phyloP scores from a whole-genome alignment of 2,113 vertebrate genomes.

The Vulpes lagopus region DNA sequence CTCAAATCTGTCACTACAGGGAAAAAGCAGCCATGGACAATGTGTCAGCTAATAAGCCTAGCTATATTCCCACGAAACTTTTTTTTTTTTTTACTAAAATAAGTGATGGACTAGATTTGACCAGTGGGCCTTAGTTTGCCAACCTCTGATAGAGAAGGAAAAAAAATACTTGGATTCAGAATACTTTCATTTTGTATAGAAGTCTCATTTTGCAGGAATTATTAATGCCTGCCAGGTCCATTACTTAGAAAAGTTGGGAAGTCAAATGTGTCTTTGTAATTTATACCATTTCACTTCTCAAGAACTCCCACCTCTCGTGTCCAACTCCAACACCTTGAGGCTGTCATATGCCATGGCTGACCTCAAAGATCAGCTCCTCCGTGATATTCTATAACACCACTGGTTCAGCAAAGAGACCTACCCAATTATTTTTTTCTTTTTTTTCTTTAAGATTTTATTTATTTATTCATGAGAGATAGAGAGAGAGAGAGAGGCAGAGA shows the following conservation, averaged over 20 bases:
- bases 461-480: too few relatives aligned
- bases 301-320: neutral
- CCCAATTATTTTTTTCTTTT: too few relatives aligned
- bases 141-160: neutral
- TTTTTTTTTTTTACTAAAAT: neutral
- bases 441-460: too few relatives aligned
- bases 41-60: neutral
- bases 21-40: neutral
- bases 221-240: neutral
- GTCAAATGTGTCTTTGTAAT: neutral
- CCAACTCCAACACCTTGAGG: neutral
- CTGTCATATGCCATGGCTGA: neutral
- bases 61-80: neutral
- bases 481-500: too few relatives aligned
- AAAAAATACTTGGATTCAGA: neutral
- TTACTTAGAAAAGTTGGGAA: constrained; percentile 26
- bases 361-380: neutral
- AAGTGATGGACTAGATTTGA: neutral
- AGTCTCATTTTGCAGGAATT: constrained; percentile 21
- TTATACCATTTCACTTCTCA: neutral
- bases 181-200: neutral
- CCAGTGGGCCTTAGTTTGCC: neutral
- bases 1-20: neutral
- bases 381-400: neutral
- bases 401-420: neutral